phyloP scores from a whole-genome alignment of 1,140 invertebrate genomes.

The Antheraea mylitta region DNA sequence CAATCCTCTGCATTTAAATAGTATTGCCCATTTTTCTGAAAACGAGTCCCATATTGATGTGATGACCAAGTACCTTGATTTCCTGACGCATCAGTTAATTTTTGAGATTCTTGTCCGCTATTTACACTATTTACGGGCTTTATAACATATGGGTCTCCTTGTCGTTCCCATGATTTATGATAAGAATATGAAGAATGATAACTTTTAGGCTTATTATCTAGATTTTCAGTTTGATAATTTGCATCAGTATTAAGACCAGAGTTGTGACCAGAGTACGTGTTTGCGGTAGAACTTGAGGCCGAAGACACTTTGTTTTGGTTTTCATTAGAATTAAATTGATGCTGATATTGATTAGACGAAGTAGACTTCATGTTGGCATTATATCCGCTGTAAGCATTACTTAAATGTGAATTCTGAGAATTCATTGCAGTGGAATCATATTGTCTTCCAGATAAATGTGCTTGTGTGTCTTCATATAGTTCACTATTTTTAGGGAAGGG shows the following conservation, averaged over 20 bases:
- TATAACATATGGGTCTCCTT: constrained; percentile 73
- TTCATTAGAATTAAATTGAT: constrained; percentile 32
- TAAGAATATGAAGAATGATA: constrained; percentile 77
- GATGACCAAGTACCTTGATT: constrained; percentile 38
- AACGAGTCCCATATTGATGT: constrained; percentile 44
- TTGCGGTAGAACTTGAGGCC: constrained; percentile 14
- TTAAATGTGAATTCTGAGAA: constrained; percentile 32
- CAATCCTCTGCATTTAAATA: constrained; percentile 7
- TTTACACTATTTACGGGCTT: constrained; percentile 41
- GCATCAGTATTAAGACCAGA: constrained; percentile 26
- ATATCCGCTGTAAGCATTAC: constrained; percentile 36
- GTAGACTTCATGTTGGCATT: constrained; percentile 28
- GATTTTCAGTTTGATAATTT: constrained; percentile 36
- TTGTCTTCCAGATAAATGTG: constrained; percentile 30
- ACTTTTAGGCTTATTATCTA: constrained; percentile 60
- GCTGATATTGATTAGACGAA: constrained; percentile 33
- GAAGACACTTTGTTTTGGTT: constrained; percentile 16
- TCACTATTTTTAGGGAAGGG: constrained; percentile 57
- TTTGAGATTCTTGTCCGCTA: constrained; percentile 41
- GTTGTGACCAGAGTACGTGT: constrained; percentile 19
- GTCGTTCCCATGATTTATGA: constrained; percentile 76
- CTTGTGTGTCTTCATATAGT: constrained; percentile 45
- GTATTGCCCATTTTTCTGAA: constrained; percentile 34
- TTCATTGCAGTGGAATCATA: constrained; percentile 28
- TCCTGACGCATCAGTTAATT: constrained; percentile 39